Base-by-base conservation (phyloP, 35 echinoderm and acorn worm genomes). In the Amphiura filiformis region DNA sequence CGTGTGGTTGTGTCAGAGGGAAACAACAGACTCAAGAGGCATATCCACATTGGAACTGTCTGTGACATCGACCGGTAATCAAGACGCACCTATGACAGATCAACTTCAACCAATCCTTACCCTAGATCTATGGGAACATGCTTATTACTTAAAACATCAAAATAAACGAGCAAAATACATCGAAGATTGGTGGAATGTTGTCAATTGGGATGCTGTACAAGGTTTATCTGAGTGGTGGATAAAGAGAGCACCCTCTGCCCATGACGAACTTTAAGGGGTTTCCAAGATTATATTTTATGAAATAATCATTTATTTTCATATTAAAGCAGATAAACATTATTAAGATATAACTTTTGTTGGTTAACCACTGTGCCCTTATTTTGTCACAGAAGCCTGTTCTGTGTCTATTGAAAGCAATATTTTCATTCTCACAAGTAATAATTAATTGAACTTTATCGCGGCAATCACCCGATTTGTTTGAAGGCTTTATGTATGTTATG, bases 101-200 rank as follows among this genome's bases (percentile, higher is more conserved):
- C 89, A 80, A 31, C 87, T 88, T 20, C 80, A 91, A 12, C 93
- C 93, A 56, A 95, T 95, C 75, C 93, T 95, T 1, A 82, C 77
- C 1, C 65, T 95, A 7, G 93, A 95, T 81, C 89, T 95, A 22
- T 95, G 93, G 93, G 93, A 95, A 80, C 93, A 95, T 81, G 93
- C 88, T 32, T 95, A 91, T 44, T 95, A 95, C 70, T 70, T 95
- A 56, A 95, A 95, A 56, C 93, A 95, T 33, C 88, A 95, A 44
- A 57, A 91, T 7, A 80, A 31, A 26, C 31, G 93, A 31, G 78
- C 36, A 9, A 79, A 84, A 3, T 85, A 95, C 57, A 65, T 95
- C 33, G 39, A 78, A 2, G 84, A 91, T 38, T 94, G 93, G 93
- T 95, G 93, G 93, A 91, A 75, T 31, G 85, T 91, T 4, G 93